phyloP scores from a whole-genome alignment of 2,797 vertebrate genomes.

The Mareca strepera region DNA sequence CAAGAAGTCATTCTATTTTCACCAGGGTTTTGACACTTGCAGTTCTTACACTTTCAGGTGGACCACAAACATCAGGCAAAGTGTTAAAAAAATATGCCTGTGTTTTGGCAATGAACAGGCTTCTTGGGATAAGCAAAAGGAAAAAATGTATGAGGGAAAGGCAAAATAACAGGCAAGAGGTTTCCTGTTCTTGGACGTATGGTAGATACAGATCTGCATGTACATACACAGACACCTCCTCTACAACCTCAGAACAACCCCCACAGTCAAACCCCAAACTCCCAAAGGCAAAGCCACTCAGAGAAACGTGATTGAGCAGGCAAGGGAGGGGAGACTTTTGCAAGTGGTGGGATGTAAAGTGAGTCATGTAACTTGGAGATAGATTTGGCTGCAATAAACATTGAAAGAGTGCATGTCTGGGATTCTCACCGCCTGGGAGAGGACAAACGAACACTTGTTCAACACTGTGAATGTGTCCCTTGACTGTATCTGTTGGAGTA shows the following conservation, averaged over 20 bases:
- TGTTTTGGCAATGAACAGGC: neutral
- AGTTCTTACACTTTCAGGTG: slow-evolving; percentile 11
- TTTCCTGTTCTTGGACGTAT: slow-evolving; percentile 22
- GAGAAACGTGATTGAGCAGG: neutral
- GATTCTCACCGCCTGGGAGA: neutral
- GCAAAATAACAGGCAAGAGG: neutral
- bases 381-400: neutral
- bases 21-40: slow-evolving; percentile 10
- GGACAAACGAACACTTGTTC: neutral
- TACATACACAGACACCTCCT: slow-evolving; percentile 5
- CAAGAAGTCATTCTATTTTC: neutral
- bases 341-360: neutral
- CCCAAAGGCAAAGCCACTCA: neutral
- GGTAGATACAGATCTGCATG: slow-evolving; percentile 48
- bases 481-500: neutral
- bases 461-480: neutral
- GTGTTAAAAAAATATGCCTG: neutral
- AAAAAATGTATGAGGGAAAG: neutral
- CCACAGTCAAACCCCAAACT: neutral
- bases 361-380: slow-evolving; percentile 26
- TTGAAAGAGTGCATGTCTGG: neutral
- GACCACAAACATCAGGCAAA: slow-evolving; percentile 47
- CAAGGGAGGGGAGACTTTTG: neutral
- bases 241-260: slow-evolving; percentile 25
- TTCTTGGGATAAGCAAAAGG: slow-evolving; percentile 20